These are phyloP conservation scores for Drosophila borborema DNA, from an alignment of 2,888 invertebrate species.

Conservation along the genomic window DNA sequence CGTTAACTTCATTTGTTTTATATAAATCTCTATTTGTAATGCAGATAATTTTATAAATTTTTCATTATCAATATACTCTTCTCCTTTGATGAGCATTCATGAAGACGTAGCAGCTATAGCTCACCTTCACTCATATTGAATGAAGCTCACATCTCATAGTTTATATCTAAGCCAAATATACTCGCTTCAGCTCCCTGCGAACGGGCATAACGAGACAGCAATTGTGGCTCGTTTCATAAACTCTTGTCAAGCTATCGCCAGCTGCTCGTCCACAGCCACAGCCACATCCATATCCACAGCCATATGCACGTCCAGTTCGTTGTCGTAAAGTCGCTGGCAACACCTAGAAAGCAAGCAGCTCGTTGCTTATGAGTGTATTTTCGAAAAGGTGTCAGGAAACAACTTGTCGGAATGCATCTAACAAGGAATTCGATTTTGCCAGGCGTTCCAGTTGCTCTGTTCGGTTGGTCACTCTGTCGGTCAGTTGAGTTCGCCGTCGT, in stretches of 20 bases:
- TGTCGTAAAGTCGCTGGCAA: slow-evolving; percentile 77
- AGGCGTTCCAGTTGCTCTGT: slow-evolving; percentile 65
- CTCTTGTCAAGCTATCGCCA: slow-evolving; percentile 77
- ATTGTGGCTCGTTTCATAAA: slow-evolving; percentile 78
- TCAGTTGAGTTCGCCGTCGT: slow-evolving; percentile 16
- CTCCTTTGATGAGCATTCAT: neutral
- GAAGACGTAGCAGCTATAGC: neutral
- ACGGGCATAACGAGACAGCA: slow-evolving; percentile 40
- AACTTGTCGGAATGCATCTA: slow-evolving; percentile 86
- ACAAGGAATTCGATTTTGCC: slow-evolving; percentile 86
- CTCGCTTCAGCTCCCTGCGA: neutral
- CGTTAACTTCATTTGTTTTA: neutral
- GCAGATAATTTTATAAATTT: no score
- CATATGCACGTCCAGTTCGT: slow-evolving; percentile 36
- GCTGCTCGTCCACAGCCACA: slow-evolving; percentile 51
- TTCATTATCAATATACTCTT: neutral
- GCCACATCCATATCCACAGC: slow-evolving; percentile 13
- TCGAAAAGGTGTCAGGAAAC: slow-evolving; percentile 85
- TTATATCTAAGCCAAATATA: neutral
- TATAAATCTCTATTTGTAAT: neutral
- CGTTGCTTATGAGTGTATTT: slow-evolving; percentile 80
- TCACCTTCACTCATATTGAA: neutral
- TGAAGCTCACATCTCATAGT: neutral
- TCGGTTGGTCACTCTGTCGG: slow-evolving; percentile 54
- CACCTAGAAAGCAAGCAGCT: slow-evolving; percentile 69